Base-by-base conservation (phyloP, 1,140 invertebrate genomes). In the Heliconius himera region DNA sequence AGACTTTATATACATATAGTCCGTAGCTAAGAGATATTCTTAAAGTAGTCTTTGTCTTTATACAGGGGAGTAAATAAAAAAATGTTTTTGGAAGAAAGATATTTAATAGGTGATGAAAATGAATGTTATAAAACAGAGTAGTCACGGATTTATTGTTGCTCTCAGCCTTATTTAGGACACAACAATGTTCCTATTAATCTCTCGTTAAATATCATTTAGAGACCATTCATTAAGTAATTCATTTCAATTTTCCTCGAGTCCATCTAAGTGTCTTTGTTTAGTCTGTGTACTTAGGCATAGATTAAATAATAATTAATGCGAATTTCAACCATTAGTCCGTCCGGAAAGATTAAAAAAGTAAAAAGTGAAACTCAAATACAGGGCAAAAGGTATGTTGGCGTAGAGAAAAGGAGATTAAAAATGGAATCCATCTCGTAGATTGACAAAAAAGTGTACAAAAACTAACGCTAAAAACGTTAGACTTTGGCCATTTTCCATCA, bases 111-210 rank as follows among this genome's bases (percentile, higher is more conserved):
- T 11, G 41, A 11, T 22, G 22, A 70, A 76, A 82, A 76, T 70
- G 60, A 78, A 77, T 51, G 16, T 60, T 72, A 73, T 80, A 80
- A 75, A 81, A 83, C 70, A 82, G 20, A 82, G 73, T 72, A 74
- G 26, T 26, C 26, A 26, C 26, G 1, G 26, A 26, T 26, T 26
- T 1, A 26, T 26, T 26, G 26, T 26, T 26, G 1, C 26, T 26
- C 26, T 26, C 26, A 26, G 26, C 26, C 26, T 26, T 26, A 26
- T 26, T 26, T 26, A 26, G 26, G 26, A 26, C 26, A 26, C 26
- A 26, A 26, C 26, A 26, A 26, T 26, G 26, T 26, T 26, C 1
- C 26, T 26, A 26, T 26, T 26, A 26, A 26, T 1, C 26, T 1
- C 26, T 26, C 26, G 26, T 26, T 26, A 26, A 26, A 26, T 26